Evolutionary conservation across 2,888 invertebrate genomes (phyloP), one percentile per base, ranked within the genome.

Genomic region (Machimus atricapillus): DNA sequence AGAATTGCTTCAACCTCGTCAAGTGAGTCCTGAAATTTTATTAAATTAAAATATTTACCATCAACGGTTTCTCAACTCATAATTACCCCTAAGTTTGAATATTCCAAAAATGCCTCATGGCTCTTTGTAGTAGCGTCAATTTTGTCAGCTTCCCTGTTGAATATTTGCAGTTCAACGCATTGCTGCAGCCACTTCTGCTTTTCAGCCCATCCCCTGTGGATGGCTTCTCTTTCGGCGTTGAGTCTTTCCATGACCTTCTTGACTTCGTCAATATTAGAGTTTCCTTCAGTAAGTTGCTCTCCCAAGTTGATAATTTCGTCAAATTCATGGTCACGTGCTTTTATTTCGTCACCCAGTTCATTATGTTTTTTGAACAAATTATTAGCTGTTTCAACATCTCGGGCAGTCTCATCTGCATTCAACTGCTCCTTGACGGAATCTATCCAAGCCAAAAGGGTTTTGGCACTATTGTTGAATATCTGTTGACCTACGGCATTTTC

Each of bases 401-500:
- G 94, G 0, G 97, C 97, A 0, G 95, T 94, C 89, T 95, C 96
- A 90, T 97, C 97, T 2, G 96, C 95, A 79, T 96, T 95, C 85
- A 98, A 92, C 86, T 96, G 95, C 89, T 96, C 96, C 90, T 97
- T 96, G 1, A 97, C 95, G 89, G 95, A 95, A 89, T 95, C 95
- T 8, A 97, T 94, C 97, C 98, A 98, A 88, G 95, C 95, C n/a
- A 97, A 93, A 87, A 97, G 93, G 86, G 96, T 96, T 89, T 96
- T 96, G 14, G 96, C 96, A 91, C 97, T 97, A 90, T 92, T 92
- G 81, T 92, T 92, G 87, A 92, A 92, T 90, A 98, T 97, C 92
- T 99, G 98, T 91, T 97, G 96, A 0, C 99, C 99, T 3, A 99
- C 98, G 1, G 98, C 98, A 91, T 97, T 97, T 92, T 98, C 98